phyloP scores from a whole-genome alignment of 2,888 invertebrate genomes.

The Drosophila silvestris region DNA sequence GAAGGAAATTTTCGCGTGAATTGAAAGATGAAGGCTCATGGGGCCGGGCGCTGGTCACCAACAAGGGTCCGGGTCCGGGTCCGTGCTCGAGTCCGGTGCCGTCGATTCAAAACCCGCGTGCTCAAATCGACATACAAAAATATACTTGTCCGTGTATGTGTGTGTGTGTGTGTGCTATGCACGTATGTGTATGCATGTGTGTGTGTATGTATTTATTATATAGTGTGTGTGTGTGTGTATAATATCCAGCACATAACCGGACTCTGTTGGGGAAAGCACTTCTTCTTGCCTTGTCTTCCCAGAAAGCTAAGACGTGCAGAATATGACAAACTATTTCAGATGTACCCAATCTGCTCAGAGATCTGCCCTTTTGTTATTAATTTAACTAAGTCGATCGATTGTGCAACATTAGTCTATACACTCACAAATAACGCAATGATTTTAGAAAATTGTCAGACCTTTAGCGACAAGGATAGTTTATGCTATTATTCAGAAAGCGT shows the following conservation, averaged over 20 bases:
- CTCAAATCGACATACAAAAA: conserved; percentile 28
- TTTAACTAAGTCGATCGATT: neutral
- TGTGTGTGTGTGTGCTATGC: conserved; percentile 3
- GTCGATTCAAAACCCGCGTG: conserved; percentile 29
- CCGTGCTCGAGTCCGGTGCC: conserved; percentile 3
- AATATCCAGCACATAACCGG: conserved; percentile 50
- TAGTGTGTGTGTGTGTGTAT: conserved; percentile 56
- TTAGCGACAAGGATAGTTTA: neutral
- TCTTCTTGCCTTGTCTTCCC: conserved; percentile 64
- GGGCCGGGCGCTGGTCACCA: conserved; percentile 70
- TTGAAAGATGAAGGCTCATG: conserved; percentile 80
- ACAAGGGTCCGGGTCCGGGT: conserved; percentile 14
- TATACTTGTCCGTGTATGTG: conserved; percentile 19
- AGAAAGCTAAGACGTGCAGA: neutral
- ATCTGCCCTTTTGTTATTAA: neutral
- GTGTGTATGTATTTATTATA: conserved; percentile 22
- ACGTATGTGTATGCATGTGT: conserved; percentile 8
- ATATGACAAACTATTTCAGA: neutral
- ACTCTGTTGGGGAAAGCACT: conserved; percentile 31
- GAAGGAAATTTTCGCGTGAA: conserved; percentile 81
- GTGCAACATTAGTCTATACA: neutral
- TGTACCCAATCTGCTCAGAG: neutral
- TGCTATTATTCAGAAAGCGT: neutral
- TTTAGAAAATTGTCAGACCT: neutral
- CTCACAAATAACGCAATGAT: neutral